These are phyloP conservation scores for Drosophila baimaii DNA, from an alignment of 1,140 invertebrate species.

Conservation along the genomic window DNA sequence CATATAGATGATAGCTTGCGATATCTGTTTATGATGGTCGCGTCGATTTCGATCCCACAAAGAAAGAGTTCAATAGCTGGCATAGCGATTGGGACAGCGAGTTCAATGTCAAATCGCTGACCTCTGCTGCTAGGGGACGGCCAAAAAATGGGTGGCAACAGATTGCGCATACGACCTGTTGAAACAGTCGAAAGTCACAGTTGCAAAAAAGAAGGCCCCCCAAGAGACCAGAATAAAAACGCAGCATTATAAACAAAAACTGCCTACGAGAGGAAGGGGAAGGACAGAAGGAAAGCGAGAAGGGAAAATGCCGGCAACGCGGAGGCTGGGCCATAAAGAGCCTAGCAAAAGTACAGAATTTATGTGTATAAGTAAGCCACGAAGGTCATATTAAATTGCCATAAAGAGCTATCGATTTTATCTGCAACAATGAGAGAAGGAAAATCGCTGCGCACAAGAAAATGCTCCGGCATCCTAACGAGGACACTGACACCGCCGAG, in stretches of 20 bases:
- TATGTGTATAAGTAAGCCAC: slow-evolving; percentile 76
- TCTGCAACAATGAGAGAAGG: slow-evolving; percentile 76
- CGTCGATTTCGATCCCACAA: slow-evolving; percentile 16
- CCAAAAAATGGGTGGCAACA: slow-evolving; percentile 35
- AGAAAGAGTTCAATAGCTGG: slow-evolving; percentile 48
- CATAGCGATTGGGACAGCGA: slow-evolving; percentile 16
- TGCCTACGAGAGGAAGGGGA: slow-evolving; percentile 70
- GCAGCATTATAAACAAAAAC: slow-evolving; percentile 60
- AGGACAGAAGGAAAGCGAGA: slow-evolving; percentile 14
- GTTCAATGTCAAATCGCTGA: slow-evolving; percentile 60
- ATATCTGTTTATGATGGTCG: slow-evolving; percentile 31
- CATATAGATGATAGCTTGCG: slow-evolving; percentile 7
- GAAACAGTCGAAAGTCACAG: slow-evolving; percentile 48
- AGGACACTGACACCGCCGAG: slow-evolving; percentile 79
- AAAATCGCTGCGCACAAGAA: slow-evolving; percentile 81
- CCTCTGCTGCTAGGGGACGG: slow-evolving; percentile 21
- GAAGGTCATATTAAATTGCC: slow-evolving; percentile 84
- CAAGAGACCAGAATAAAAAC: slow-evolving; percentile 55
- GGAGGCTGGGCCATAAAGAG: slow-evolving; percentile 53
- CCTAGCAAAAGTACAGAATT: slow-evolving; percentile 52
- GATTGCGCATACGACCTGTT: slow-evolving; percentile 70
- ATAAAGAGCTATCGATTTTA: slow-evolving; percentile 84
- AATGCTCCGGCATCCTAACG: slow-evolving; percentile 71
- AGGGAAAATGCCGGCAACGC: background rate
- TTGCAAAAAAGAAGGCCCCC: slow-evolving; percentile 38